phyloP scores from a whole-genome alignment of 2,113 vertebrate genomes.

The Romanogobio albipinnatus region DNA sequence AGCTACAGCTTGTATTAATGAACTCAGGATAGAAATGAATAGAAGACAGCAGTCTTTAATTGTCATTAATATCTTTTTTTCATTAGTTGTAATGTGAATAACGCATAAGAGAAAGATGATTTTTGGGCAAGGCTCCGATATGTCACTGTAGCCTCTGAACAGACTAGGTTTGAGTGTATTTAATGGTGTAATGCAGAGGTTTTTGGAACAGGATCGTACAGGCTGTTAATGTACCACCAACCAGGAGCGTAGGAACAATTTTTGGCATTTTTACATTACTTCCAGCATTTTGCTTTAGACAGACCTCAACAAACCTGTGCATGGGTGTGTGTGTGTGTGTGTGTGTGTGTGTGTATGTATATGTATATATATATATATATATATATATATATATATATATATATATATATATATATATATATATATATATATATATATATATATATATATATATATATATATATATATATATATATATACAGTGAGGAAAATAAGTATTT shows the following conservation, averaged over 20 bases:
- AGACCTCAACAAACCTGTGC: not conserved
- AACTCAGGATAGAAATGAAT: not conserved
- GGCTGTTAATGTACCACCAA: constrained; percentile 10
- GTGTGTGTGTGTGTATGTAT: too few species aligned
- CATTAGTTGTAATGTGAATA: not conserved
- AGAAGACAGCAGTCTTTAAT: not conserved
- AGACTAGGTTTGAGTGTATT: not conserved
- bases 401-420: too few species aligned
- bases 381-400: too few species aligned
- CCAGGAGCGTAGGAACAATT: not conserved
- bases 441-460: too few species aligned
- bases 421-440: too few species aligned
- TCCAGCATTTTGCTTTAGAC: not conserved
- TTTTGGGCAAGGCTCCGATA: not conserved
- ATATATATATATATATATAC: too few species aligned
- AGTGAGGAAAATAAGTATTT: too few species aligned
- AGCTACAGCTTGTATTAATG: not conserved
- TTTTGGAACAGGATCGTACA: not conserved
- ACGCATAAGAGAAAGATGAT: not conserved
- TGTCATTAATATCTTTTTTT: not conserved
- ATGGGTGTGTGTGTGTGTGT: too few species aligned
- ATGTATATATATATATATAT: too few species aligned
- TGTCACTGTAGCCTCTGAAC: not conserved
- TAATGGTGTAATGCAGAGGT: not conserved
- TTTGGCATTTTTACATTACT: constrained; percentile 1